Base-by-base conservation (phyloP, 2,113 vertebrate species). In the Telmatochromis sp. region DNA sequence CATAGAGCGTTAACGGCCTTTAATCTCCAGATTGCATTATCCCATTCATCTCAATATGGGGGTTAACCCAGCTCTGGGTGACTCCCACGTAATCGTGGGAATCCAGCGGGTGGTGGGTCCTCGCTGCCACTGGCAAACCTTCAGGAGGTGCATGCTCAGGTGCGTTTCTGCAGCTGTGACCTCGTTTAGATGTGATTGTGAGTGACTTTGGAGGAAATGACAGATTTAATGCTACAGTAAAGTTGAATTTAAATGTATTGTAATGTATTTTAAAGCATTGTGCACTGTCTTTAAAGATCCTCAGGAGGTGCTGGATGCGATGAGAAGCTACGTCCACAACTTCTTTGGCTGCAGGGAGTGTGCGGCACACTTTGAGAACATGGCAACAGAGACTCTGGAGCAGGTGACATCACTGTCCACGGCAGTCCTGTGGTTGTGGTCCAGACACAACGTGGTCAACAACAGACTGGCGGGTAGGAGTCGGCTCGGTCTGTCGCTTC, bases 301-400 rank as follows among this genome's bases (percentile, higher is more conserved):
- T 0, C 93, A 90, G 91, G 98, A 98, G 87, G 97, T 98, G 58
- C 97, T 98, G 23, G 88, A 37, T 51, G 92, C 96, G 2, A 96
- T 99, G 96, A 96, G 97, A 47, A 87, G 51, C 83, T 99, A 99
- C 2, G 33, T 98, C 7, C 92, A 4, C 28, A 91, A 84, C 90
- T 99, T 99, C 95, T 99, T 99, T 0, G 97, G 98, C 88, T 99
- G 98, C 94, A 96, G 89, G 15, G 53, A 81, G 1, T 99, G 98
- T 1, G 97, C 98, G 0, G 7, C 79, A 40, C 98, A 99, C 94
- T 99, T 99, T 0, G 97, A 98, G 93, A 91, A 89, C 92, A 99
- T 99, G 98, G 98, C 98, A 0, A 60, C 83, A 0, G 92, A 97
- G 78, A 96, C 96, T 89, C 92, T 98, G 96, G 2, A 60, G 26